Evolutionary conservation across 2,797 vertebrate genomes (phyloP).

Genomic region (Sebastes trivittatus): DNA sequence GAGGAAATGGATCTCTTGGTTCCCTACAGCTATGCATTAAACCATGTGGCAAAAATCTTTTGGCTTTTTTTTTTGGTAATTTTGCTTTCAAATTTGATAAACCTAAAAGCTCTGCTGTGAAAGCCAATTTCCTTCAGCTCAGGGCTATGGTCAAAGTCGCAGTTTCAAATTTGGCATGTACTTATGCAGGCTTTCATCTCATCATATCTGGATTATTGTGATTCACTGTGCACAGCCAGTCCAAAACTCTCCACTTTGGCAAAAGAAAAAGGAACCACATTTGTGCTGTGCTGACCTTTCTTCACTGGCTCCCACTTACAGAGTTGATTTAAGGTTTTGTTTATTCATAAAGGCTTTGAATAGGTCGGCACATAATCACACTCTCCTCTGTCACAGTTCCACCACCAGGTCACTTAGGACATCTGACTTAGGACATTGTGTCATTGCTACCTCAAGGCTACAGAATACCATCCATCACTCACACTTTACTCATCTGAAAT

Average conservation of each 20-base stretch:
- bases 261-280: neutral
- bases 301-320: neutral
- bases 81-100: slow-evolving; percentile 52
- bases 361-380: neutral
- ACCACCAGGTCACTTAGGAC: neutral
- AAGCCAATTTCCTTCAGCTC: slow-evolving; percentile 54
- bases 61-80: neutral
- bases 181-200: slow-evolving; percentile 36
- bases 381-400: neutral
- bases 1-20: neutral
- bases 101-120: slow-evolving; percentile 50
- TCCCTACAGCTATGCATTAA: slow-evolving; percentile 2
- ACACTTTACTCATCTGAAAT: neutral
- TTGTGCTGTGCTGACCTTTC: neutral
- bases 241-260: neutral
- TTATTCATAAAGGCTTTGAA: slow-evolving; percentile 5
- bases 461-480: neutral
- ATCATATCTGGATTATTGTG: slow-evolving; percentile 33
- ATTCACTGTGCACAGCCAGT: neutral
- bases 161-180: slow-evolving; percentile 29
- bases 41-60: slow-evolving; percentile 15
- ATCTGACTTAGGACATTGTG: neutral
- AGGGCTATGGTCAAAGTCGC: slow-evolving; percentile 42
- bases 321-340: neutral
- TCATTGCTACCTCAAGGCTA: neutral